A percentile compares a stretch with the other conserved stretches of the same genome.
Conservation (phyloP, 35 echinoderm and acorn worm genomes). For the Holothuria glaberrima region DNA sequence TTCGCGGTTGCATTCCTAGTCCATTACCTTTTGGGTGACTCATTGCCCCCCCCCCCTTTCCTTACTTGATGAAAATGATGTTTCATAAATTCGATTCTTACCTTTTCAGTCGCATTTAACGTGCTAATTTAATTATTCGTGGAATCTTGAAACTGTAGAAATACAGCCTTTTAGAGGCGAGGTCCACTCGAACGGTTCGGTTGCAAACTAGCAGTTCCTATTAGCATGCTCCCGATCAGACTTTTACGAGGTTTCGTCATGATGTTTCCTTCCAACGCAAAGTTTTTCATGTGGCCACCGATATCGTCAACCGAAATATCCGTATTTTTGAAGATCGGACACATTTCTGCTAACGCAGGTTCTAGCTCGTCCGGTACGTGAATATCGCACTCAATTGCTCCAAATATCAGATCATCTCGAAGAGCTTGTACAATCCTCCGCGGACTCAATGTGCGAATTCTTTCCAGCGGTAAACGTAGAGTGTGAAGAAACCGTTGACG, state of each 20-base stretch:
- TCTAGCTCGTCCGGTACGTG: slow-evolving; percentile 16
- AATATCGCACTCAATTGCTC: slow-evolving; percentile 60
- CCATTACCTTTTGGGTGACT: no score
- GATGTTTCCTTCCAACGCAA: background rate
- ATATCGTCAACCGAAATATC: slow-evolving; percentile 47
- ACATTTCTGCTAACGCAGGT: slow-evolving; percentile 47
- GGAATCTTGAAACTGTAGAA: no score
- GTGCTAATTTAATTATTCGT: no score
- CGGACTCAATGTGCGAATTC: background rate
- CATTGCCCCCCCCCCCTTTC: no score
- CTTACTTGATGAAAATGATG: no score
- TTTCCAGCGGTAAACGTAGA: background rate
- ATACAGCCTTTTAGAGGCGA: no score
- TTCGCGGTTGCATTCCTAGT: no score
- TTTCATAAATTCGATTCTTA: no score
- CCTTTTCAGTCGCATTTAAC: no score
- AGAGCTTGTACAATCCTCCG: background rate
- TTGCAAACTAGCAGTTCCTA: no score
- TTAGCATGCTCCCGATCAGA: background rate
- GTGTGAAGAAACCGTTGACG: slow-evolving; percentile 19
- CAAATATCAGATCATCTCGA: slow-evolving; percentile 11
- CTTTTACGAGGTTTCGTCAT: background rate
- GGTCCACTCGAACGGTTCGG: no score
- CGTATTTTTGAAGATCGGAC: slow-evolving; percentile 58
- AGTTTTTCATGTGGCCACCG: background rate